Conservation (phyloP, 2,113 vertebrate species). For the Elephas maximus region DNA sequence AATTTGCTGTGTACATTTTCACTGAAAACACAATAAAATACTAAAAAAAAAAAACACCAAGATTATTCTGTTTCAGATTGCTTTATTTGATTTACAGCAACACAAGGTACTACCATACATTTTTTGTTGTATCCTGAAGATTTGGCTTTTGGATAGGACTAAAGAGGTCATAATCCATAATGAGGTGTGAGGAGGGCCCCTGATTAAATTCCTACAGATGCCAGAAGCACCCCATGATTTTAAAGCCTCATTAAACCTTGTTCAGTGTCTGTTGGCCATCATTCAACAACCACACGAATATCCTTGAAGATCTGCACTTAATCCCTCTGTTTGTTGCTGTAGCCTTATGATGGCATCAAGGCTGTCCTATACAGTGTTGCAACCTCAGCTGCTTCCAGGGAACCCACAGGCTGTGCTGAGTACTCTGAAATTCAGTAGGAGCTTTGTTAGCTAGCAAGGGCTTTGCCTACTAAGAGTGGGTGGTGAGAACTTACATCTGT, state of each 20-base stretch:
- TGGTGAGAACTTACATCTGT: neutral
- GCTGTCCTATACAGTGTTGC: neutral
- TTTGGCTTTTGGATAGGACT: neutral
- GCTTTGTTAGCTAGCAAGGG: neutral
- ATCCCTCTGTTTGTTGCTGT: neutral
- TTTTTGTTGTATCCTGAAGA: neutral
- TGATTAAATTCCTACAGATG: neutral
- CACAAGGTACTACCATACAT: neutral
- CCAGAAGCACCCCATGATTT: neutral
- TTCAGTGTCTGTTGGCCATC: neutral
- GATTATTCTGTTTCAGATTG: neutral
- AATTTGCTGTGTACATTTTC: neutral
- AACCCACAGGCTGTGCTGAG: neutral
- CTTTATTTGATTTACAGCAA: neutral
- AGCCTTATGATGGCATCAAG: neutral
- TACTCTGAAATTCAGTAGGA: neutral
- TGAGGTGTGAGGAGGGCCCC: neutral
- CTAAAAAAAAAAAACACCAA: neutral
- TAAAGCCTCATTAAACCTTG: neutral
- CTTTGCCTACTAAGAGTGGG: neutral
- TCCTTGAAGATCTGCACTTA: neutral
- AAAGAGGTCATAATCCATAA: neutral
- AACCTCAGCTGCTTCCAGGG: neutral
- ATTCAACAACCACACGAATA: neutral
- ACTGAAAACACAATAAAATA: neutral